phyloP scores from a whole-genome alignment of 1,140 invertebrate genomes.

The Contarinia nasturtii region DNA sequence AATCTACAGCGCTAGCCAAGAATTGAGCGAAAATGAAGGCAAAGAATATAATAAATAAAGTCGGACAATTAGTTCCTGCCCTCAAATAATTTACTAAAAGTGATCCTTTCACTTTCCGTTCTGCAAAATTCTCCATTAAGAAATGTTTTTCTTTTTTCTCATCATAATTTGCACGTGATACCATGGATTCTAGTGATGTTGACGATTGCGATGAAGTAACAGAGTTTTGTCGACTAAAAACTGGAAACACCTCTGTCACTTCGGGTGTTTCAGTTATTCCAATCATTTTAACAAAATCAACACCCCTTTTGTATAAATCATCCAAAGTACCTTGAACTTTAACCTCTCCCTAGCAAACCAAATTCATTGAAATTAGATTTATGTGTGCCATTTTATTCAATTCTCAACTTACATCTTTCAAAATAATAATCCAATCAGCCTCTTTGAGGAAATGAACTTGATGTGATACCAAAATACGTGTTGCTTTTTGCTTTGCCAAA shows the following conservation, averaged over 20 bases:
- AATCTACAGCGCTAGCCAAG: slow-evolving; percentile 31
- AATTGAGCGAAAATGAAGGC: slow-evolving; percentile 25
- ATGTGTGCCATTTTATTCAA: not conserved
- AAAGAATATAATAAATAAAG: slow-evolving; percentile 19
- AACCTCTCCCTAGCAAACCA: slow-evolving; percentile 25
- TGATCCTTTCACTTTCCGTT: slow-evolving; percentile 5
- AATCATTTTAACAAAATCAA: slow-evolving; percentile 32
- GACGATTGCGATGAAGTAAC: not conserved
- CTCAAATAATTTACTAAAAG: slow-evolving; percentile 1
- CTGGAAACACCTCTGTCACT: slow-evolving; percentile 8
- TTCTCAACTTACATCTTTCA: slow-evolving; percentile 38
- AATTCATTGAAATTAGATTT: not conserved
- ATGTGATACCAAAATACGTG: slow-evolving; percentile 60
- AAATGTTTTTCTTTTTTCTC: not conserved
- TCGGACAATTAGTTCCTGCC: not conserved
- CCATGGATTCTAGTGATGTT: not conserved
- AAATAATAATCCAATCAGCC: slow-evolving; percentile 45
- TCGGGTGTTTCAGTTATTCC: not conserved
- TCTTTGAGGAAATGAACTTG: slow-evolving; percentile 59
- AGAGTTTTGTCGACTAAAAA: slow-evolving; percentile 6
- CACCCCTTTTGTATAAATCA: slow-evolving; percentile 36
- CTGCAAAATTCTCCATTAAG: not conserved
- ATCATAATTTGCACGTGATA: no score
- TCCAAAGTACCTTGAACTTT: slow-evolving; percentile 41
- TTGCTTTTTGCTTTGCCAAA: slow-evolving; percentile 24